Evolutionary conservation across 2,888 invertebrate genomes (phyloP).

Genomic region (Sphecodes monilicornis): DNA sequence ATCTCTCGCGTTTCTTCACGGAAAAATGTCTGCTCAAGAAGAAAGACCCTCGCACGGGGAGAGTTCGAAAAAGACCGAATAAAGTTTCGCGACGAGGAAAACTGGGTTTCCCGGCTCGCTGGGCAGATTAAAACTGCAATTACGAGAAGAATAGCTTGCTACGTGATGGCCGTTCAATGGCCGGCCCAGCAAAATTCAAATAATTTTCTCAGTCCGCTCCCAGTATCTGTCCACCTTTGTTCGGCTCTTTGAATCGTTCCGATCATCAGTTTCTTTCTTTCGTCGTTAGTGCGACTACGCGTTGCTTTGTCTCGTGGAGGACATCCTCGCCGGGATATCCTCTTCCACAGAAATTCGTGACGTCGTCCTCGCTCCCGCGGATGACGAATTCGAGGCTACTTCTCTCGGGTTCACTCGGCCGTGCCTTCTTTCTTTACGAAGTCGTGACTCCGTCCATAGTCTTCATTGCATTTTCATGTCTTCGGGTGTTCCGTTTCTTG

Average conservation of each 20-base stretch:
- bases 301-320: conserved; percentile 7
- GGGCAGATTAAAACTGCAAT: conserved; percentile 80
- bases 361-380: conserved; percentile 17
- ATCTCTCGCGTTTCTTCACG: conserved; percentile 22
- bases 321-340: neutral
- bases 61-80: neutral
- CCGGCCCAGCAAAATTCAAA: conserved; percentile 76
- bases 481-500: conserved; percentile 38
- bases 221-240: conserved; percentile 39
- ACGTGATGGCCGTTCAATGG: conserved; percentile 73
- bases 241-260: conserved; percentile 27
- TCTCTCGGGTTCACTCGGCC: conserved; percentile 18
- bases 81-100: conserved; percentile 38
- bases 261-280: conserved; percentile 20
- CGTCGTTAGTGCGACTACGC: conserved; percentile 15
- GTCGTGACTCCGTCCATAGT: conserved; percentile 22
- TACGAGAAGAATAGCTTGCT: conserved; percentile 76
- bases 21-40: conserved; percentile 27
- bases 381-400: conserved; percentile 57
- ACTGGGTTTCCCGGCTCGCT: conserved; percentile 70
- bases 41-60: conserved; percentile 17
- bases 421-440: conserved; percentile 3
- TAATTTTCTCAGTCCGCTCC: conserved; percentile 70
- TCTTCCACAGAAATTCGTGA: conserved; percentile 40
- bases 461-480: conserved; percentile 65